A percentile compares a stretch with the other conserved stretches of the same genome.
Conservation (phyloP, 2,113 vertebrate genomes). For the Pica pica region DNA sequence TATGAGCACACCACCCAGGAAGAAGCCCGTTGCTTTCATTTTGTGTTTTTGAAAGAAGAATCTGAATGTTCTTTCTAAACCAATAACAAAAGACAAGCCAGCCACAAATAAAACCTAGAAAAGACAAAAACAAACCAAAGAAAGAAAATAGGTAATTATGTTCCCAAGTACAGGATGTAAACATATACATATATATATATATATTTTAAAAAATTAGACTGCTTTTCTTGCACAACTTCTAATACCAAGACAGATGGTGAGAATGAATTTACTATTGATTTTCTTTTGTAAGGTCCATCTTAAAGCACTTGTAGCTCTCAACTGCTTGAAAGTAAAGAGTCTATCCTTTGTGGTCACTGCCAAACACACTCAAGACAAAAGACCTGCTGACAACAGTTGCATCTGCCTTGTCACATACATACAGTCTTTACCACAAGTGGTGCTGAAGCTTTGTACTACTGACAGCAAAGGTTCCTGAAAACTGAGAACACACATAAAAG, state of each 20-base stretch:
- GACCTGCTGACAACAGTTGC: not conserved
- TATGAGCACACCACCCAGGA: conserved; percentile 92
- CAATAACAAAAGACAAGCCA: conserved; percentile 94
- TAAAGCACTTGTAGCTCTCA: not conserved
- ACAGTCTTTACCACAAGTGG: not conserved
- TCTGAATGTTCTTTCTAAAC: conserved; percentile 93
- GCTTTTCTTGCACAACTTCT: not conserved
- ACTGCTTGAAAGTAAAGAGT: not conserved
- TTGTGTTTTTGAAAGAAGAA: conserved; percentile 99
- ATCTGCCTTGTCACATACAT: not conserved
- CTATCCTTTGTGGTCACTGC: not conserved
- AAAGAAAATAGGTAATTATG: not conserved
- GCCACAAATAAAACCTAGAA: conserved; percentile 94
- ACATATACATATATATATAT: not conserved
- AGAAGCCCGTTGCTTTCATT: conserved; percentile 94
- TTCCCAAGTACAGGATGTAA: not conserved
- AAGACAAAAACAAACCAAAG: conserved; percentile 7
- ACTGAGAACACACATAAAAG: not conserved
- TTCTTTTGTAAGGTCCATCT: not conserved
- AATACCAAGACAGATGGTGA: not conserved
- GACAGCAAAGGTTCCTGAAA: not conserved
- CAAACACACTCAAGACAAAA: not conserved
- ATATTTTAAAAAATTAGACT: not conserved
- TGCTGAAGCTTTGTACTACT: not conserved
- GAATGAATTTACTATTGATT: not conserved